Evolutionary conservation across 2,113 vertebrate species (phyloP), one percentile per base, ranked within the genome.

Genomic region (Ictalurus furcatus): DNA sequence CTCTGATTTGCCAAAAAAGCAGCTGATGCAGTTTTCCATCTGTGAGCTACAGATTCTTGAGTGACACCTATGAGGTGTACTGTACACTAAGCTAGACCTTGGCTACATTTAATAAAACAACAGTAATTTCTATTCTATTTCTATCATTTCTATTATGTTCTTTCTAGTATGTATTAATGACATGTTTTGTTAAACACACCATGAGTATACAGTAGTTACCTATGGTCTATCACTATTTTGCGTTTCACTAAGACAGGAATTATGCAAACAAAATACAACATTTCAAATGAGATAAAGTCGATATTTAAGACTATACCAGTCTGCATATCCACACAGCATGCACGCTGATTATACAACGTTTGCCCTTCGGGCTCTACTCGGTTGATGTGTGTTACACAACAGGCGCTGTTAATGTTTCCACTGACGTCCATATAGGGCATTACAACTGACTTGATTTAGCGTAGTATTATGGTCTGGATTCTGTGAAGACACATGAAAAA

Each of bases 1-100:
- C 73, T 7, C 80, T 14, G 13, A 88, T 25, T 28, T 85, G 34
- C 67, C 54, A 86, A 85, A 92, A 84, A 56, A 63, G 63, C 82
- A 85, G 88, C 74, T 87, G 73, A 52, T 78, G 21, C 17, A 28
- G 17, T 19, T 63, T 30, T 78, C 69, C 9, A 40, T 61, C 25
- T 84, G 87, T 88, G 67, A 84, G 52, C 56, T 63, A 52, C 54
- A 63, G 71, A 65, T 34, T 85, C 19, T 28, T 17, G 11, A 52
- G 28, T 83, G 71, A 78, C 88, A 74, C 14, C n/a, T 8, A 83
- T 78, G n/a, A 88, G 81, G 4, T 34, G 58, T 52, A 44, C 71
- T 85, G 58, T 85, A 88, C 63, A 76, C 81, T 44, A 37, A 44
- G 65, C n/a, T 30, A 40, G 34, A 59, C 37, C 63, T n/a, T 25